Percentiles rank a stretch among this genome's conserved stretches.
These are phyloP conservation scores for Macrocentrus cingulum DNA, from an alignment of 1,140 invertebrate genomes.

Conservation along the genomic window DNA sequence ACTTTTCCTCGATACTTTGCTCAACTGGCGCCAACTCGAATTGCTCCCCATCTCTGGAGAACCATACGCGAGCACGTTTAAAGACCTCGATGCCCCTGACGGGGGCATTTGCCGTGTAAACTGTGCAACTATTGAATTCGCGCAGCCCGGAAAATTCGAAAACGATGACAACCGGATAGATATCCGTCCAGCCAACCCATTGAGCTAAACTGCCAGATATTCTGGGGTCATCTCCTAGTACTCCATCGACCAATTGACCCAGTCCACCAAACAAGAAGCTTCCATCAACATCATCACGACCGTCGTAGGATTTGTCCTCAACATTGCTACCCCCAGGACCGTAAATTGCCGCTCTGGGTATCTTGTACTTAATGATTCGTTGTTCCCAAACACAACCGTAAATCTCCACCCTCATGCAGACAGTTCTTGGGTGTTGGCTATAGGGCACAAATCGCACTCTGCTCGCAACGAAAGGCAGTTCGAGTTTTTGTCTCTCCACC, in stretches of 20 bases:
- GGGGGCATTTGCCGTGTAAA: constrained; percentile 78
- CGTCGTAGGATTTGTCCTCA: constrained; percentile 90
- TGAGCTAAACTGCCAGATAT: constrained; percentile 33
- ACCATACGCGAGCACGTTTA: constrained; percentile 70
- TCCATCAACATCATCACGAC: constrained; percentile 64
- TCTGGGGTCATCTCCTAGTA: constrained; percentile 45
- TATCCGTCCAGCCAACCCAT: constrained; percentile 89
- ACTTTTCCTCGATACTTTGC: constrained; percentile 39
- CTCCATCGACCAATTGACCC: constrained; percentile 78
- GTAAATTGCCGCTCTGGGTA: constrained; percentile 61
- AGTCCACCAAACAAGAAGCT: constrained; percentile 70
- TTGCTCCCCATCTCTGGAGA: constrained; percentile 76
- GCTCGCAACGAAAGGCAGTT: constrained; percentile 83
- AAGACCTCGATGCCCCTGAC: constrained; percentile 74
- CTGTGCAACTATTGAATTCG: constrained; percentile 74
- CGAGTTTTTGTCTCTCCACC: constrained; percentile 74
- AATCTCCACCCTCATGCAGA: constrained; percentile 90
- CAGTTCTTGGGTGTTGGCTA: constrained; percentile 82
- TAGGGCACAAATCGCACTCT: constrained; percentile 88
- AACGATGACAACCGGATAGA: constrained; percentile 65
- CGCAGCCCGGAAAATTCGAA: constrained; percentile 79
- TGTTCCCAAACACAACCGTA: constrained; percentile 84
- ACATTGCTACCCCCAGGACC: constrained; percentile 75
- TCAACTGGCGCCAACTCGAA: constrained; percentile 63
- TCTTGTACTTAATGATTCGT: constrained; percentile 67